Base-by-base conservation (phyloP, 37 sponge, comb jelly and placozoan species). In the Aplysina aerophoba region DNA sequence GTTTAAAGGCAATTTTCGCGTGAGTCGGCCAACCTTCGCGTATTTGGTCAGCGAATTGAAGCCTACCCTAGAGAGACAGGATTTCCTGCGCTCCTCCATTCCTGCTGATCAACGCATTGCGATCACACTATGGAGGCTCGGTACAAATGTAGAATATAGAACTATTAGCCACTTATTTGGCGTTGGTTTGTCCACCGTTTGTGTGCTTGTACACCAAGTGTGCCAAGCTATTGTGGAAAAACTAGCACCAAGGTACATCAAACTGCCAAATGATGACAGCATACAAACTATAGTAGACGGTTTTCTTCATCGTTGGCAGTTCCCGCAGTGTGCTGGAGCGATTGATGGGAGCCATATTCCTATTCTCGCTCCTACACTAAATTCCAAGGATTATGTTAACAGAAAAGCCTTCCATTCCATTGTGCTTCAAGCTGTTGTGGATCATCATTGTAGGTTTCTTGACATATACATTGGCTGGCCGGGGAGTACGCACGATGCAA, bases 401-500 rank as follows among this genome's bases (percentile, higher is more conserved):
- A 65, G 83, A 8, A 90, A 90, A 55, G 78, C 83, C 17, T 85
- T 35, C 50, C 73, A 81, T 38, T 85, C 86, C 19, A 74, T 90
- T 24, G 19, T 90, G 0, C 27, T 89, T 25, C 90, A 85, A 67
- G 86, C 79, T 37, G 44, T 81, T 81, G 86, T 90, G 14, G 86
- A 90, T 63, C 60, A 73, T 60, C 25, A 71, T 3, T 57, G 53
- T 38, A 34, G 19, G 11, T 90, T 85, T 81, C 25, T 35, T 22
- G 64, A 85, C 44, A 8, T 85, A 40, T 68, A 71, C 54, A 54
- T 59, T 81, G 90, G 90, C 21, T 85, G 86, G 82, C 90, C 90
- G 11, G 86, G 86, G 37, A 83, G 90, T 59, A 86, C 85, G 36
- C 86, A 85, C 39, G 90, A 89, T 71, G 82, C 90, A 17, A 25